Conservation (phyloP, 2,888 invertebrate genomes). For the Callosobruchus maculatus region DNA sequence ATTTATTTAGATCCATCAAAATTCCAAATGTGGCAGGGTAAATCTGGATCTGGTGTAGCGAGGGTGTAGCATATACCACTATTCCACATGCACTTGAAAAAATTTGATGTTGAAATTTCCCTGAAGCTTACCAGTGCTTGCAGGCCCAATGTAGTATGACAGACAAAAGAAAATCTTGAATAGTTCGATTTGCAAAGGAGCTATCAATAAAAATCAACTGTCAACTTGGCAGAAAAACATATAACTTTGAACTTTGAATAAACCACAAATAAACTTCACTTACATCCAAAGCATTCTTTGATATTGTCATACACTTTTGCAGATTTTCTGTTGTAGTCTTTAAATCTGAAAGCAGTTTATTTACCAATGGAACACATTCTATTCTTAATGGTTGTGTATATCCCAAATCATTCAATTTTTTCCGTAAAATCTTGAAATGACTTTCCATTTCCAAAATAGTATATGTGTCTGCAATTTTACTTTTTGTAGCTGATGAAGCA, state of each 20-base stretch:
- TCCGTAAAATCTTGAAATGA: neutral
- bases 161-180: conserved; percentile 1
- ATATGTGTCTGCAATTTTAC: no score
- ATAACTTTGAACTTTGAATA: neutral
- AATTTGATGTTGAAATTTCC: no score
- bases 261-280: conserved; percentile 6
- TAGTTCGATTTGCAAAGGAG: no score
- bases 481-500: no score
- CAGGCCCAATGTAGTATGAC: neutral
- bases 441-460: neutral
- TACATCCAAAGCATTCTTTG: conserved; percentile 66
- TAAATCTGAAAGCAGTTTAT: conserved; percentile 76
- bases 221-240: no score
- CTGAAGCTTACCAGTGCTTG: no score
- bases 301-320: conserved; percentile 76
- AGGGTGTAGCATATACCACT: no score
- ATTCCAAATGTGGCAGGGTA: no score
- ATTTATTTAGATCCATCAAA: no score
- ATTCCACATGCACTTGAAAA: no score
- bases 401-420: conserved; percentile 77
- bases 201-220: neutral
- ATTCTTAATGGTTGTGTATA: conserved; percentile 72
- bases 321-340: conserved; percentile 84
- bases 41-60: no score
- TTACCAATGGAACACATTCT: conserved; percentile 76